Evolutionary conservation across 1,140 invertebrate genomes (phyloP).

Genomic region (Pseudomyrmex concolor): DNA sequence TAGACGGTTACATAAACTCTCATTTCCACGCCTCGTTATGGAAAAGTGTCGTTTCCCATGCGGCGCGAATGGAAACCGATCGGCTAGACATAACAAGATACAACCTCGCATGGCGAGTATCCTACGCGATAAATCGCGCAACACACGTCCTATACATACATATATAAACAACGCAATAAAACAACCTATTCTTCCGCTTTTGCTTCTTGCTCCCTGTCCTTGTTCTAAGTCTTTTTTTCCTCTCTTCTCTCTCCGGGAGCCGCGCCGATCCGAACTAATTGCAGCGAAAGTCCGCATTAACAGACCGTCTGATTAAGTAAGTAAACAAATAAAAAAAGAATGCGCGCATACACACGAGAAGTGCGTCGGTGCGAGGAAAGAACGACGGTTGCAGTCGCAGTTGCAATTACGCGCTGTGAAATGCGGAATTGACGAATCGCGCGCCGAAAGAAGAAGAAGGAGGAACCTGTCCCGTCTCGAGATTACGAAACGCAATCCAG

Average conservation of each 20-base stretch:
- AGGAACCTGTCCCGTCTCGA: conserved; percentile 27
- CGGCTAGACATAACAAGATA: not conserved
- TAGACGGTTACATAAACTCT: conserved; percentile 35
- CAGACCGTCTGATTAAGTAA: conserved; percentile 74
- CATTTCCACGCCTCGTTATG: conserved; percentile 43
- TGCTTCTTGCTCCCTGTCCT: conserved; percentile 10
- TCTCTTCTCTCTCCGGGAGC: not conserved
- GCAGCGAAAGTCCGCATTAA: conserved; percentile 70
- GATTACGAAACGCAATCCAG: conserved; percentile 47
- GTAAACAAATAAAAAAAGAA: conserved; percentile 73
- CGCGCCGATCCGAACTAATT: conserved; percentile 67
- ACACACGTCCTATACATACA: not conserved
- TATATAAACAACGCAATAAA: conserved; percentile 46
- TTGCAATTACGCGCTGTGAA: conserved; percentile 32
- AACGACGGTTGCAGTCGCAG: not conserved
- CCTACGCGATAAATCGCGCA: conserved; percentile 50
- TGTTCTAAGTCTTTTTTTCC: not conserved
- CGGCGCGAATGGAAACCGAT: conserved; percentile 30
- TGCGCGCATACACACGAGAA: not conserved
- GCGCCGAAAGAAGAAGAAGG: conserved; percentile 40
- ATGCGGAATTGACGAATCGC: conserved; percentile 55
- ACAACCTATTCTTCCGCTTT: conserved; percentile 49
- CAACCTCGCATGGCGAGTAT: not conserved
- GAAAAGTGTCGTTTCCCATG: conserved; percentile 27
- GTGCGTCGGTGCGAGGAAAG: not conserved